Conservation (phyloP, 1,140 invertebrate genomes). For the Hyphantria cunea region DNA sequence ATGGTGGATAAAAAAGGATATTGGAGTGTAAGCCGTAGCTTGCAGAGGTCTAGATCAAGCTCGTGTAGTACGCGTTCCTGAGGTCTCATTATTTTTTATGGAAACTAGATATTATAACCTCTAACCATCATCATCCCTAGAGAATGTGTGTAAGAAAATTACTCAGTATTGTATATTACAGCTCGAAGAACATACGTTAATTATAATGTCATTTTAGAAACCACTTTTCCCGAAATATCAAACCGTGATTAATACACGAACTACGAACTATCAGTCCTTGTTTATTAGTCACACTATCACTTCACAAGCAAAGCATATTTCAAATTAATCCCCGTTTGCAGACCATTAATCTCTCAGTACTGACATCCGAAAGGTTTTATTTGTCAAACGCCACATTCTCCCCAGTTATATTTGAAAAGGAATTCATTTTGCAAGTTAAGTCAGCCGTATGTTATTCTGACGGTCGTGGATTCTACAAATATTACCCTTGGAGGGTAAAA, state of each 20-base stretch:
- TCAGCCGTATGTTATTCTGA: constrained; percentile 24
- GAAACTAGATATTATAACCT: too few species aligned
- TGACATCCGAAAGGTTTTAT: constrained; percentile 28
- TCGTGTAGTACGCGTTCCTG: too few species aligned
- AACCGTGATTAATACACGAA: neutral
- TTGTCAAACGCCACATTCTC: constrained; percentile 25
- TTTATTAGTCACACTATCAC: constrained; percentile 9
- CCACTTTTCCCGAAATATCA: neutral
- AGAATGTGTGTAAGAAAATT: too few species aligned
- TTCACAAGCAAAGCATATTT: constrained; percentile 6
- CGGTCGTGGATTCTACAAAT: constrained; percentile 22
- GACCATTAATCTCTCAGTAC: constrained; percentile 22
- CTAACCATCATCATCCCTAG: too few species aligned
- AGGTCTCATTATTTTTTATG: too few species aligned
- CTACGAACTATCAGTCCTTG: constrained; percentile 7
- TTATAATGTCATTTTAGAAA: neutral
- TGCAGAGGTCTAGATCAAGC: too few species aligned
- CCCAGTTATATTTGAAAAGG: constrained; percentile 28
- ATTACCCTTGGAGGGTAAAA: constrained; percentile 19
- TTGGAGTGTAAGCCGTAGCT: too few species aligned
- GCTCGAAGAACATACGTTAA: too few species aligned
- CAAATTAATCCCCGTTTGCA: constrained; percentile 21
- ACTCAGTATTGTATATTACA: too few species aligned
- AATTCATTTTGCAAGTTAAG: constrained; percentile 26
- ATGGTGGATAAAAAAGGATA: too few species aligned